Base-by-base conservation (phyloP, 2,113 vertebrate species). In the Stegastes partitus region DNA sequence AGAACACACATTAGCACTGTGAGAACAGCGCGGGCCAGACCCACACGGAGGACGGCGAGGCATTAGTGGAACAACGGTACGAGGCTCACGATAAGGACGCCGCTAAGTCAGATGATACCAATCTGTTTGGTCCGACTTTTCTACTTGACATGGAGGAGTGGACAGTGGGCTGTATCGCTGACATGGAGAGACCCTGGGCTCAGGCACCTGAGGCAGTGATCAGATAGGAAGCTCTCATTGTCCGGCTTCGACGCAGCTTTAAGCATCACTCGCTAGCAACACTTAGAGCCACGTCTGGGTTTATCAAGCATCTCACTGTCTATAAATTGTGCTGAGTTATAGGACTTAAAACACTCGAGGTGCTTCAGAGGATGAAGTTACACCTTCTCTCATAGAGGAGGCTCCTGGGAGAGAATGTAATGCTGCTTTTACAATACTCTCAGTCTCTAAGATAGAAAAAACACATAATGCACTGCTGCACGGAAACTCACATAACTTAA, bases 121-220 rank as follows among this genome's bases (percentile, higher is more conserved):
- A 84, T 88, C 83, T 85, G 81, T 74, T 86, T 74, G 49, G 83
- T 87, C 59, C 82, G 81, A 69, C 68, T 81, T 66, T 34, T 59
- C 50, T 79, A 54, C 66, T 79, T 76, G 81, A 83, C 71, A 67
- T 70, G 66, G 50, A 79, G 67, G 65, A 87, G 77, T 70, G 85
- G 79, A 79, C 82, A 25, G 39, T 54, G 63, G 65, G 73, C 72
- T 66, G 54, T 72, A 80, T 84, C 82, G 7, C 51, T 83, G 79
- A 74, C 72, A 78, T 3, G 64, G 5, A 73, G 69, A 53, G 75
- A 61, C 58, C 81, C 58, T 81, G 59, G 54, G 77, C 55, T 18
- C 2, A 54, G 66, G 74, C 83, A 84, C 70, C 82, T 19, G 67
- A 73, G 68, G 65, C 82, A 19, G 55, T 21, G 65, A 82, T 79